phyloP scores from a whole-genome alignment of 2,113 vertebrate species.

The Pseudorectes ferrugineus region DNA sequence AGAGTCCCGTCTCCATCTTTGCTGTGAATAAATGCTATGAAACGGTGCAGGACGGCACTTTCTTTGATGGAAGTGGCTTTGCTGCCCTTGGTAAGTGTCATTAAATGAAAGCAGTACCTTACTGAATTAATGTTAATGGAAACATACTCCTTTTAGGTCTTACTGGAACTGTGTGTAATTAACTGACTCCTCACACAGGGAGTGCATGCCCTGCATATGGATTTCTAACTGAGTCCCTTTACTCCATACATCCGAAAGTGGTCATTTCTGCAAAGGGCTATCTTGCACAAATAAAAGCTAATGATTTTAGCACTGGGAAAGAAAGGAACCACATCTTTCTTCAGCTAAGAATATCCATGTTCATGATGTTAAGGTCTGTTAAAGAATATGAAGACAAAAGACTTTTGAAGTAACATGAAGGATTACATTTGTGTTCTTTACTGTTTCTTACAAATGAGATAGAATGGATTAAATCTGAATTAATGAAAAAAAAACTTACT shows the following conservation, averaged over 20 bases:
- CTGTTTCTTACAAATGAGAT: neutral
- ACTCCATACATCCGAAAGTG: neutral
- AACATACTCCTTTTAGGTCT: neutral
- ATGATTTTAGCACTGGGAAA: neutral
- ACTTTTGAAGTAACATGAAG: neutral
- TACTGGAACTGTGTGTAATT: neutral
- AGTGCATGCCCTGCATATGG: neutral
- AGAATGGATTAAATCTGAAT: neutral
- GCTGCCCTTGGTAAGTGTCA: slow-evolving; percentile 79
- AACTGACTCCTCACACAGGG: neutral
- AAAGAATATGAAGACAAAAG: neutral
- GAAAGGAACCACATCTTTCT: neutral
- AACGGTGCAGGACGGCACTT: slow-evolving; percentile 80
- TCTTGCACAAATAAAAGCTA: neutral
- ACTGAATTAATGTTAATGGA: neutral
- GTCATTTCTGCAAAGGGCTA: neutral
- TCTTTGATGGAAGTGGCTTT: slow-evolving; percentile 89
- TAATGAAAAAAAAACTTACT: neutral
- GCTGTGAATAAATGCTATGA: slow-evolving; percentile 80
- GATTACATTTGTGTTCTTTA: neutral
- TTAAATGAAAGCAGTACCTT: neutral
- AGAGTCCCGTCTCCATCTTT: slow-evolving; percentile 61
- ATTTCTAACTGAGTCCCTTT: neutral
- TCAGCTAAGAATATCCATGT: neutral
- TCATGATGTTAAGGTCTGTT: neutral